Base-by-base conservation (phyloP, 2,113 vertebrate genomes). In the Phyllopteryx taeniolatus region DNA sequence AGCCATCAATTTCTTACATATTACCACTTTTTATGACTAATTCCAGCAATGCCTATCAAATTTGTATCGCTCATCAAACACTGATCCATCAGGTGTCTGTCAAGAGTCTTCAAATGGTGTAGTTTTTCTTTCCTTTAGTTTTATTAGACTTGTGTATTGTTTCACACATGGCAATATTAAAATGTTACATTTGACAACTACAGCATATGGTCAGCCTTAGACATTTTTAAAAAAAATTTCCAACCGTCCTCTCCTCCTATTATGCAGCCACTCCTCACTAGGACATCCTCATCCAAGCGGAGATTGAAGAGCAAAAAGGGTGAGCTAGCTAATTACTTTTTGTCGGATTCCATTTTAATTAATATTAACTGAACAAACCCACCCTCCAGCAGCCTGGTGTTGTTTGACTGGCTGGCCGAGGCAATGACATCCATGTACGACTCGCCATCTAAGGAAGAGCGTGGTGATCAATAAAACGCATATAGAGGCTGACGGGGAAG, bases 401-500 rank as follows among this genome's bases (percentile, higher is more conserved):
- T 70, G 44, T 80, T 78, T 75, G 68, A 27, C 71, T 7, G 2
- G 13, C 51, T 76, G 79, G 80, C 64, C 39, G 66, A 83, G 71
- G 72, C 54, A 65, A 61, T 75, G 74, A 65, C 80, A 73, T 74
- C 51, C 39, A 80, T 70, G 73, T 74, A 64, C 70, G 68, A 70
- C 35, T 17, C 68, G 75, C 80, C 86, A 79, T 82, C 77, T 62
- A 72, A 76, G 79, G 71, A 76, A 77, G 74, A 79, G 61, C 72
- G 72, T 12, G 71, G 57, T 68, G 70, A 87, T 86, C 85, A 78
- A 86, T 86, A 88, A 68, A 85, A 49, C 75, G 72, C 78, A 74
- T 73, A 75, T 77, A 81, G 78, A 72, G 72, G 70, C 65, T 78
- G 82, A 80, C 67, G 74, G 75, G 53, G 63, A 66, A 64, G 13